Evolutionary conservation across 2,888 invertebrate species (phyloP), one percentile per base, ranked within the genome.

Genomic region (Coremacera marginata): DNA sequence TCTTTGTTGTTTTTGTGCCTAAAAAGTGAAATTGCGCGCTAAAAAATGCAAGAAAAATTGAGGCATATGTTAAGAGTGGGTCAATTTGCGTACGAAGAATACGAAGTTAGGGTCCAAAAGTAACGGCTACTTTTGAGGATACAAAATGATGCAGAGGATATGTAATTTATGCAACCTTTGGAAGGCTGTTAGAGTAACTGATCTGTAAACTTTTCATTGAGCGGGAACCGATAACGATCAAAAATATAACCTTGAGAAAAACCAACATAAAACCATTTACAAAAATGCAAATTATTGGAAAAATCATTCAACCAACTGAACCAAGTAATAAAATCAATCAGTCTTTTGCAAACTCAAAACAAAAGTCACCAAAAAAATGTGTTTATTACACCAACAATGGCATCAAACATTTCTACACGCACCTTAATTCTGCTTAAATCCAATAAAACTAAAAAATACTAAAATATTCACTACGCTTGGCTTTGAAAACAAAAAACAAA

Each of bases 401-500:
- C 11, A 60, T 27, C 1, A 25, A 60, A 4, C 25, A 57, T 2
- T 57, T 57, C 57, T 8, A 57, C 25, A 25, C 27, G 49, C 8
- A 68, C 14, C 25, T 25, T 5, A 27, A 19, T 37, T 62, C 34
- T 37, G 11, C 71, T 16, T 55, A 57, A 73, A 51, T 52, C 25
- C 22, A 70, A 51, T 31, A 70, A 55, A 60, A 11, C 1, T 11
- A 11, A 70, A 55, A 60, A 11, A 1, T 11, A 11, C 14, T 44
- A 3, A 7, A 44, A 44, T 44, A 44, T 44, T 44, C 44, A 44
- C 44, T 11, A 11, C 11, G 7, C 14, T 11, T 3, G 14, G 1
- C 44, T 44, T 44, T 44, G 1, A 7, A 31, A 71, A 65, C 22
- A 25, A 72, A 67, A 75, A 70, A 81, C 80, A 83, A 82, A 82